Evolutionary conservation across 2,888 invertebrate species (phyloP).

Genomic region (Spicauda simplicius): DNA sequence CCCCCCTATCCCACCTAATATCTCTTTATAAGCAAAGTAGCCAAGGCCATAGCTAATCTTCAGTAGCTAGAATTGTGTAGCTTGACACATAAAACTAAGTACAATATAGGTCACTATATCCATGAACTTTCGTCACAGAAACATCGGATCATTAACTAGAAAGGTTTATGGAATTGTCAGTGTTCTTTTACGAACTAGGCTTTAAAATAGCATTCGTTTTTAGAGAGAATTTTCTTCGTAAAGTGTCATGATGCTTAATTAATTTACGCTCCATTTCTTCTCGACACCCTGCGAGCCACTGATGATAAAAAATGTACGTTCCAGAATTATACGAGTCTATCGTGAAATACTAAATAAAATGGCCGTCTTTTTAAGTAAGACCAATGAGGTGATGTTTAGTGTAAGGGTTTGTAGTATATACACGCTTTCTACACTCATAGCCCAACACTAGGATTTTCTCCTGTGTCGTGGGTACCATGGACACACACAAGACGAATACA

Average conservation of each 20-base stretch:
- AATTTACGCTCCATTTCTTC: neutral
- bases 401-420: too few species aligned
- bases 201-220: conserved; percentile 4
- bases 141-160: conserved; percentile 8
- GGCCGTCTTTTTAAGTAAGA: too few species aligned
- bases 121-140: conserved; percentile 2
- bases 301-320: neutral
- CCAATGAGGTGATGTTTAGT: too few species aligned
- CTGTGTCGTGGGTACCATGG: too few species aligned
- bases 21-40: too few species aligned
- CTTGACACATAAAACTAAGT: neutral
- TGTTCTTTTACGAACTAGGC: conserved; percentile 1
- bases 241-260: neutral
- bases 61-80: neutral
- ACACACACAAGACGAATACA: too few species aligned
- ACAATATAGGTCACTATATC: neutral
- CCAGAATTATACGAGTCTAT: neutral
- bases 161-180: conserved; percentile 9
- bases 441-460: too few species aligned
- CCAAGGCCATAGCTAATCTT: neutral
- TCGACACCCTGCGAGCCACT: neutral
- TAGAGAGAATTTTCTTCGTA: conserved; percentile 1
- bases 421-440: too few species aligned
- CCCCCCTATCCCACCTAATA: too few species aligned
- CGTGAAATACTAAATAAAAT: neutral